Conservation (phyloP, 2,113 vertebrate species). For the Tauraco erythrolophus region DNA sequence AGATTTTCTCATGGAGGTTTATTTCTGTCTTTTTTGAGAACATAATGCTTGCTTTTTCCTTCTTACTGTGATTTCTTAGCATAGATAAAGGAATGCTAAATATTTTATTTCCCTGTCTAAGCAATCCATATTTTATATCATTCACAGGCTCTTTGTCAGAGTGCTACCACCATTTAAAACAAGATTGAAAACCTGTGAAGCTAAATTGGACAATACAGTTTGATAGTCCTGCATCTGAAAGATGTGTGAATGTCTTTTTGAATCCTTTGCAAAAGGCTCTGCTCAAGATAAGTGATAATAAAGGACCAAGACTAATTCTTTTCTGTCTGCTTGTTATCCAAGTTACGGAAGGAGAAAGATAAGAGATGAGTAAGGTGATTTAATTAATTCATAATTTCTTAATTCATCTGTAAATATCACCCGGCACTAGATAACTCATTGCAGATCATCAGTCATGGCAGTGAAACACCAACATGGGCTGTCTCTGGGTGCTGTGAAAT, state of each 20-base stretch:
- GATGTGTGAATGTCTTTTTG: not conserved
- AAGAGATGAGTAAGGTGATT: not conserved
- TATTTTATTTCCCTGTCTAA: not conserved
- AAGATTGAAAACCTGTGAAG: not conserved
- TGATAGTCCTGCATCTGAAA: not conserved
- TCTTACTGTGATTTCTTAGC: not conserved
- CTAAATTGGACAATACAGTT: not conserved
- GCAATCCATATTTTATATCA: not conserved
- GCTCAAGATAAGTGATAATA: not conserved
- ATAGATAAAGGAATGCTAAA: not conserved
- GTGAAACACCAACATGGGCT: not conserved
- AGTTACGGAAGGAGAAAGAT: not conserved
- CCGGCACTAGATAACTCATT: not conserved
- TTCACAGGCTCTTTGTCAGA: not conserved
- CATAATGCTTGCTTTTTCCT: not conserved
- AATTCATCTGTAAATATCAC: not conserved
- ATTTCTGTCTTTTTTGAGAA: not conserved
- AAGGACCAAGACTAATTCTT: not conserved
- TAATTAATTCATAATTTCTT: not conserved
- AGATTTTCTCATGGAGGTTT: not conserved
- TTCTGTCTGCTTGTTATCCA: not conserved
- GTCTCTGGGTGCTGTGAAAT: not conserved
- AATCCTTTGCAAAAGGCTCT: not conserved
- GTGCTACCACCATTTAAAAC: not conserved
- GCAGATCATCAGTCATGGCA: not conserved